Evolutionary conservation across 2,797 vertebrate species (phyloP).

Genomic region (Gobionotothen gibberifrons): DNA sequence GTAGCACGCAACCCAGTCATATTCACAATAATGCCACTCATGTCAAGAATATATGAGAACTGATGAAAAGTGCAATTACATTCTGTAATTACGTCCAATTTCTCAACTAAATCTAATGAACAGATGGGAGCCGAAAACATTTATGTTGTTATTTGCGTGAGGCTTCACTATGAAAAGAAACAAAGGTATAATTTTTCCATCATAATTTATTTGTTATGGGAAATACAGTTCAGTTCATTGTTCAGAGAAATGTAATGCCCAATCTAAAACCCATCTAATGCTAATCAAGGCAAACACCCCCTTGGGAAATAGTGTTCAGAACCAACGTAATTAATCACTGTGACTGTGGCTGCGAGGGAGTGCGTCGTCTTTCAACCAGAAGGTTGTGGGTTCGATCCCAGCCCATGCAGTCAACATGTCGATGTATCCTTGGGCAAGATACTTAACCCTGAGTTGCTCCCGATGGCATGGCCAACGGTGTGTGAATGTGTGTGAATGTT

Average conservation of each 20-base stretch:
- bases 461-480: too few species aligned
- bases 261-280: constrained; percentile 25
- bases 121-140: constrained; percentile 3
- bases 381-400: too few species aligned
- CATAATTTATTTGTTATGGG: constrained; percentile 17
- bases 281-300: background rate
- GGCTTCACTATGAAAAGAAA: constrained; percentile 3
- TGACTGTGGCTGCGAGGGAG: too few species aligned
- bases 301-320: background rate
- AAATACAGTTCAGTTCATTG: constrained; percentile 18
- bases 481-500: too few species aligned
- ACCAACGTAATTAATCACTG: background rate
- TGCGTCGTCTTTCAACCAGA: too few species aligned
- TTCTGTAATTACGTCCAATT: constrained; percentile 11
- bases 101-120: constrained; percentile 19
- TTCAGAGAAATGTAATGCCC: constrained; percentile 20
- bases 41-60: background rate
- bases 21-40: background rate
- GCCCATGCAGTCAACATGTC: too few species aligned
- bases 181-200: constrained; percentile 13
- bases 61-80: background rate
- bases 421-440: too few species aligned
- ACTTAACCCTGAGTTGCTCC: too few species aligned
- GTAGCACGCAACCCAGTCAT: background rate
- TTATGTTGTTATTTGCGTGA: constrained; percentile 2